Conservation (phyloP, 2,113 vertebrate species). For the Dermatemys mawii region DNA sequence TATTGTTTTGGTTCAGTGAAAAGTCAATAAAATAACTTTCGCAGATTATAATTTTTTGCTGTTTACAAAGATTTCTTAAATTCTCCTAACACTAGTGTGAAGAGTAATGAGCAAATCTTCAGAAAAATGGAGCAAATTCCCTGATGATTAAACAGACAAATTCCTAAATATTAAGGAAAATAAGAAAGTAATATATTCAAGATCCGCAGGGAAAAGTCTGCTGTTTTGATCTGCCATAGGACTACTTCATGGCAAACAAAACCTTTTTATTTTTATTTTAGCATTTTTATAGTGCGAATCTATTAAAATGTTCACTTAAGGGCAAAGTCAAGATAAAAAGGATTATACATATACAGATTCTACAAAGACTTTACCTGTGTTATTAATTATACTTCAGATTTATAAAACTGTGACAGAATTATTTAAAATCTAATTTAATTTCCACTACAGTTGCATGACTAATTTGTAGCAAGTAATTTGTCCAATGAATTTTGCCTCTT, state of each 20-base stretch:
- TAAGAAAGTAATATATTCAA: not conserved
- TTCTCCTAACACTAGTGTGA: constrained; percentile 16
- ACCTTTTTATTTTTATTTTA: not conserved
- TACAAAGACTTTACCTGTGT: not conserved
- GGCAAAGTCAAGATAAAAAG: not conserved
- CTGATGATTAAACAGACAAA: not conserved
- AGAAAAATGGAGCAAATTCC: constrained; percentile 21
- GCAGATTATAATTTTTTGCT: not conserved
- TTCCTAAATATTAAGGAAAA: constrained; percentile 27
- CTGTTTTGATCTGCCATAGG: not conserved
- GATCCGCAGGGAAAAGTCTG: not conserved
- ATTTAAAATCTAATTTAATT: constrained; percentile 7
- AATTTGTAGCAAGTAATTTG: not conserved
- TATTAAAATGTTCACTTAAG: not conserved
- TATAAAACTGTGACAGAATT: not conserved
- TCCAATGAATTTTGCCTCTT: not conserved
- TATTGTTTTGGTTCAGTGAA: not conserved
- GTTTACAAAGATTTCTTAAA: constrained; percentile 30
- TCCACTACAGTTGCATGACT: not conserved
- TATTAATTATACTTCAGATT: not conserved
- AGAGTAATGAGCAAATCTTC: constrained; percentile 48
- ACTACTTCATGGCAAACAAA: not conserved
- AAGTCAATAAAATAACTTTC: not conserved
- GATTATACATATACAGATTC: not conserved
- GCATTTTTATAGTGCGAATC: not conserved